These are phyloP conservation scores for Euplexia lucipara DNA, from an alignment of 2,888 invertebrate species.

Conservation along the genomic window DNA sequence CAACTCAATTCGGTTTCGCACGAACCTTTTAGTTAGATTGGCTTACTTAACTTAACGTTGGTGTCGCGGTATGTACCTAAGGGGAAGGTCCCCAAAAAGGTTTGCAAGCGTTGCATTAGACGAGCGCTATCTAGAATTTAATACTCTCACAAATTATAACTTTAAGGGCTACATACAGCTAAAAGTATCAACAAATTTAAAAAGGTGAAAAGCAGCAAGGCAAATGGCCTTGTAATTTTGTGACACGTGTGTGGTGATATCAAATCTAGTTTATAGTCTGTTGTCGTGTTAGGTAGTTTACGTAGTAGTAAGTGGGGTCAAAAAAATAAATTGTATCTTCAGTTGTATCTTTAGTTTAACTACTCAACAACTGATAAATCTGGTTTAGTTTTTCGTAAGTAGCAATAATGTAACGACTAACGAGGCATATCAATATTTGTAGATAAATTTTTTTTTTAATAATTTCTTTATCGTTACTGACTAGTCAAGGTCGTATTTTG, in stretches of 20 bases:
- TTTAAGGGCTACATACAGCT: no score
- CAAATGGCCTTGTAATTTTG: no score
- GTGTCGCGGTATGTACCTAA: background rate
- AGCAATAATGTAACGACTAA: constrained; percentile 2
- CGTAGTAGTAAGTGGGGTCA: background rate
- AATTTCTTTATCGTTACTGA: constrained; percentile 23
- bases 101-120: no score
- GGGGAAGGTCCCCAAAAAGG: background rate
- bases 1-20: constrained; percentile 11
- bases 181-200: no score
- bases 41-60: background rate
- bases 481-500: constrained; percentile 14
- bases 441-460: constrained; percentile 3
- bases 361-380: constrained; percentile 15
- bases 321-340: background rate
- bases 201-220: no score
- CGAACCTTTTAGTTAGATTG: constrained; percentile 52
- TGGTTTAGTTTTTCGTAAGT: constrained; percentile 9
- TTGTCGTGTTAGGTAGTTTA: background rate
- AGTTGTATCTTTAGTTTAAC: background rate
- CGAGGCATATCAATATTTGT: constrained; percentile 6
- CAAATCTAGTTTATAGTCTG: background rate
- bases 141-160: no score
- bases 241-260: background rate
- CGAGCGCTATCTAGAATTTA: no score